Evolutionary conservation across 2,113 vertebrate species (phyloP), one percentile per base, ranked within the genome.

Genomic region (Nycticebus coucang): DNA sequence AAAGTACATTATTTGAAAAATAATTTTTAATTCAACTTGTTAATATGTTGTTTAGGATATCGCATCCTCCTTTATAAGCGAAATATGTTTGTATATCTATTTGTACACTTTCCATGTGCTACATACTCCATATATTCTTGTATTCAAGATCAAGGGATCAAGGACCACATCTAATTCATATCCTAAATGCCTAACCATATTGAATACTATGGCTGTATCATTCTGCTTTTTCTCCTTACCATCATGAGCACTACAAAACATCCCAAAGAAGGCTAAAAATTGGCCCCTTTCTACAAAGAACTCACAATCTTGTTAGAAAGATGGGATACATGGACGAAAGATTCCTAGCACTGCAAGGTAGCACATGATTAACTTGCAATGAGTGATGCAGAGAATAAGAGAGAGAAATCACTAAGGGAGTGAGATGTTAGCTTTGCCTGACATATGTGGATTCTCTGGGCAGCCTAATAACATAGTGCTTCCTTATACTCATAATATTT

Each of bases 301-400:
- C 62, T 60, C 60, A 78, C 55, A 91, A 71, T 86, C 55, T 72
- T 79, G n/a, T 72, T 86, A 86, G 74, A 89, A 94, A 82, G 55
- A 81, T 21, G 84, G 53, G 59, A 68, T 30, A 24, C 35, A 11
- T 59, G 30, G 21, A 7, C 59, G 85, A 35, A 83, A 83, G 66
- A 89, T 57, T n/a, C 89, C 68, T 77, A 78, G 18, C 35, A 66
- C 60, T 69, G 53, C 33, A 84, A 84, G 62, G 55, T 78, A 90
- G 50, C 24, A 30, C n/a, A 24, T 64, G 41, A 74, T 74, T 94
- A 82, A 82, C 68, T 82, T 94, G 53, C 26, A 82, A 75, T 60
- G 50, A 69, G 50, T 18, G 24, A 50, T 64, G 37, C 53, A 50
- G 60, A 55, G 85, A 72, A 14, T 24, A 62, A 53, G 30, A 50